Evolutionary conservation across 2,797 vertebrate species (phyloP), one percentile per base, ranked within the genome.

Genomic region (Philypnodon macrostomus): DNA sequence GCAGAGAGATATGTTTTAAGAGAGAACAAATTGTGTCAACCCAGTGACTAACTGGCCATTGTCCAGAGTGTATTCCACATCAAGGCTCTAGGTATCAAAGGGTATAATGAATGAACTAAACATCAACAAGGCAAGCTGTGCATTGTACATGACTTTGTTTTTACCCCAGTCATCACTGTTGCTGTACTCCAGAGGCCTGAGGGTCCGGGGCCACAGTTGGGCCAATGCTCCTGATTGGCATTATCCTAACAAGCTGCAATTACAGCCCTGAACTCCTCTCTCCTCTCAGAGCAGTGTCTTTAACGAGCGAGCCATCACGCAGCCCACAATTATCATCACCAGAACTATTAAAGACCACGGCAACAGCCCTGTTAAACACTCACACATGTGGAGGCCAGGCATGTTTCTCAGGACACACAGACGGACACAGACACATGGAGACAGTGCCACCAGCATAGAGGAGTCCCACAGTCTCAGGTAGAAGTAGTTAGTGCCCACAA

Each of bases 181-280:
- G 42, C 45, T 58, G 59, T 39, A 39, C 21, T 30, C 14, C 37
- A 53, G 33, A 62, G 65, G 53, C 49, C 65, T 32, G 35, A 42
- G 37, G 34, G 48, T 62, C 58, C 57, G 31, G 30, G 73, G 58
- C 65, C 67, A 38, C 52, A 53, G 56, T 40, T 2, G 26, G 59
- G 75, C 70, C 59, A 71, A 79, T 67, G 77, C 59, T 71, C 60
- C 79, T 82, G 85, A 88, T 83, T 87, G 87, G 78, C 83, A 76
- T 85, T 67, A 73, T 73, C 62, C 79, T 87, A 88, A 90, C 74
- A 49, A 89, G 85, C 71, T 73, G 52, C 80, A 87, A 90, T 90
- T 89, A 90, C 79, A 72, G 73, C 39, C 70, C 74, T 69, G 68
- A 83, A 85, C 84, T 79, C 57, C 73, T 67, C 67, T 76, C 71